Evolutionary conservation across 64 coral and sea anemone species (phyloP).

Genomic region (Montipora foliosa): DNA sequence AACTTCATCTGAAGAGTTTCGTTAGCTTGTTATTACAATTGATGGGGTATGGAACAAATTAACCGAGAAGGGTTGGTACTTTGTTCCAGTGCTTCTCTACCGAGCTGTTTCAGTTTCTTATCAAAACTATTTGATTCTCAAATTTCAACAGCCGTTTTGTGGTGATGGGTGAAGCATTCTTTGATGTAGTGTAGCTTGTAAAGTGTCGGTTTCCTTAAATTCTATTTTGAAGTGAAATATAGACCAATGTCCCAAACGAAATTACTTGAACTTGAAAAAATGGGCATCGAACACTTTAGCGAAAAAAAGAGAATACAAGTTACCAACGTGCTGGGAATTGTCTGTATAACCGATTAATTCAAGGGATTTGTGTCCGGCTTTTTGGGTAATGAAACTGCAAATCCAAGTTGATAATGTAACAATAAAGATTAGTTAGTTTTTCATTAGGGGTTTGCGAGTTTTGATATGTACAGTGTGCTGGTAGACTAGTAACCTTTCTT

Average conservation of each 20-base stretch:
- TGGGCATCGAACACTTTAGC: not conserved
- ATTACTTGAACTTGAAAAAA: not conserved
- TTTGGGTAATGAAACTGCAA: not conserved
- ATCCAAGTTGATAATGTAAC: slow-evolving; percentile 13
- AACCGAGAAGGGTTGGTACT: not conserved
- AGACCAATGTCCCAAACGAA: not conserved
- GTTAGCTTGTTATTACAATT: slow-evolving; percentile 2
- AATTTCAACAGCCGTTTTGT: no score
- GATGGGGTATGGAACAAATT: not conserved
- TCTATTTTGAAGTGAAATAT: slow-evolving; percentile 23
- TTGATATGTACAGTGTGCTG: slow-evolving; percentile 39
- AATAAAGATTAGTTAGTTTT: slow-evolving; percentile 42
- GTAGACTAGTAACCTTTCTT: not conserved
- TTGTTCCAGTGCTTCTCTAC: not conserved
- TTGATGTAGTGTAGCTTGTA: no score
- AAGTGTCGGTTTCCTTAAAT: not conserved
- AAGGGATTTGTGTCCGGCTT: not conserved
- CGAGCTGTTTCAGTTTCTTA: not conserved
- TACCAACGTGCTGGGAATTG: slow-evolving; percentile 1
- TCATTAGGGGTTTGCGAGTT: slow-evolving; percentile 30
- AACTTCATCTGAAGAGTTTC: not conserved
- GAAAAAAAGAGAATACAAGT: not conserved
- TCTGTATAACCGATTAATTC: slow-evolving; percentile 14
- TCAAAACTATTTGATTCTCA: not conserved
- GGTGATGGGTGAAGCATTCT: no score